phyloP scores from a whole-genome alignment of 2,113 vertebrate species.

The Dinomys branickii region DNA sequence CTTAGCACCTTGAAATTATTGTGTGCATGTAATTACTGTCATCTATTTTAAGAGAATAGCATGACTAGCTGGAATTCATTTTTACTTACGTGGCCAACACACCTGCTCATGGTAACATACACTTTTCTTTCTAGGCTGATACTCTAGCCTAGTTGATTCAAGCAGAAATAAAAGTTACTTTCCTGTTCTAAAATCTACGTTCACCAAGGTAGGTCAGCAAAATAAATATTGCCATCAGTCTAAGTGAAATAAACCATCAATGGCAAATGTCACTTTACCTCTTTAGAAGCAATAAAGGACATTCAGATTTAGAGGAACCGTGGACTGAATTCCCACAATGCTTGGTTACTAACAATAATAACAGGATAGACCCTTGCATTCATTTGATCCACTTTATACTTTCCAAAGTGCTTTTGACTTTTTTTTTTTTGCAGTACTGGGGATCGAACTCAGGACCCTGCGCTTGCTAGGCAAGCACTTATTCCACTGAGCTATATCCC shows the following conservation, averaged over 20 bases:
- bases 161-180: slow-evolving; percentile 36
- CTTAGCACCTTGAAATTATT: not conserved
- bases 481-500: too few relatives aligned
- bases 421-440: too few relatives aligned
- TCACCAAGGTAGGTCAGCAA: not conserved
- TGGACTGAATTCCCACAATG: not conserved
- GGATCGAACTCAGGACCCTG: too few relatives aligned
- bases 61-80: not conserved
- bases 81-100: slow-evolving; percentile 38
- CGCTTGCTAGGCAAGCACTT: too few relatives aligned
- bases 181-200: slow-evolving; percentile 8
- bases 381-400: not conserved
- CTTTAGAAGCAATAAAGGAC: slow-evolving; percentile 28
- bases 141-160: not conserved
- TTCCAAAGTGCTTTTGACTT: not conserved
- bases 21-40: not conserved
- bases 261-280: not conserved
- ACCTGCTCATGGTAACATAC: not conserved
- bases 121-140: not conserved
- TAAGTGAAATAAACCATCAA: slow-evolving; percentile 40
- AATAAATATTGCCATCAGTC: not conserved
- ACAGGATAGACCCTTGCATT: not conserved
- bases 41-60: slow-evolving; percentile 35
- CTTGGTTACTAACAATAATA: not conserved
- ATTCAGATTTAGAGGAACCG: not conserved